These are phyloP conservation scores for Syndactyla subalaris DNA, from an alignment of 2,797 vertebrate genomes.

Conservation along the genomic window DNA sequence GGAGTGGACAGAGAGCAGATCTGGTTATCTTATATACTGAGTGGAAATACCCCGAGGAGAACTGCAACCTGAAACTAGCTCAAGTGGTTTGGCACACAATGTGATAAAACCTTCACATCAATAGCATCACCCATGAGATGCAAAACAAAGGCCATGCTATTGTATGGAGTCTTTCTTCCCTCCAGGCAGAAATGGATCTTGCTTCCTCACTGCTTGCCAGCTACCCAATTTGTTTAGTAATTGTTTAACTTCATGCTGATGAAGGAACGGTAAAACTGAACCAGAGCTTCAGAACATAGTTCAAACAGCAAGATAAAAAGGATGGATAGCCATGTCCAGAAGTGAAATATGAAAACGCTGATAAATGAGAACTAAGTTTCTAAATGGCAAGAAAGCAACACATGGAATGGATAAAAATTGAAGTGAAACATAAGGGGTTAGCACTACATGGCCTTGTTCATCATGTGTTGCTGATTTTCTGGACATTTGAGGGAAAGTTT, in stretches of 20 bases:
- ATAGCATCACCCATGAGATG: slow-evolving; percentile 33
- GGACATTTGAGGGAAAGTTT: neutral
- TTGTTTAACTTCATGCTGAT: slow-evolving; percentile 59
- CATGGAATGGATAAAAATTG: slow-evolving; percentile 45
- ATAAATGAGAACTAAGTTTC: slow-evolving; percentile 20
- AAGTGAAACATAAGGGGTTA: neutral
- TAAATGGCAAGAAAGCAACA: slow-evolving; percentile 39
- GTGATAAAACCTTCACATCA: slow-evolving; percentile 38
- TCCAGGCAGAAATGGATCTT: slow-evolving; percentile 59
- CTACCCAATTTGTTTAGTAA: slow-evolving; percentile 45
- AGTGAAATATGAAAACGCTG: slow-evolving; percentile 10
- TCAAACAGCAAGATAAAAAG: slow-evolving; percentile 65
- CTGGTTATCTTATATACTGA: slow-evolving; percentile 23
- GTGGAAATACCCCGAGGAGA: slow-evolving; percentile 20
- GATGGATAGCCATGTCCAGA: slow-evolving; percentile 2
- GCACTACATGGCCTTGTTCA: neutral
- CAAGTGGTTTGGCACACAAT: slow-evolving; percentile 47
- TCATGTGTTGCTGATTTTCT: slow-evolving; percentile 19
- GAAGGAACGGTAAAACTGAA: slow-evolving; percentile 58
- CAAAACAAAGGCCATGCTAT: slow-evolving; percentile 49
- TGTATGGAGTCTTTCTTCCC: slow-evolving; percentile 40
- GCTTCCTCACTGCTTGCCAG: slow-evolving; percentile 40
- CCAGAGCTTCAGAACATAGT: slow-evolving; percentile 44
- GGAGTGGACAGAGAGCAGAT: slow-evolving; percentile 42
- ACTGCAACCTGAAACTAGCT: slow-evolving; percentile 46